Evolutionary conservation across 2,797 vertebrate genomes (phyloP).

Genomic region (Poliocrania exsul): DNA sequence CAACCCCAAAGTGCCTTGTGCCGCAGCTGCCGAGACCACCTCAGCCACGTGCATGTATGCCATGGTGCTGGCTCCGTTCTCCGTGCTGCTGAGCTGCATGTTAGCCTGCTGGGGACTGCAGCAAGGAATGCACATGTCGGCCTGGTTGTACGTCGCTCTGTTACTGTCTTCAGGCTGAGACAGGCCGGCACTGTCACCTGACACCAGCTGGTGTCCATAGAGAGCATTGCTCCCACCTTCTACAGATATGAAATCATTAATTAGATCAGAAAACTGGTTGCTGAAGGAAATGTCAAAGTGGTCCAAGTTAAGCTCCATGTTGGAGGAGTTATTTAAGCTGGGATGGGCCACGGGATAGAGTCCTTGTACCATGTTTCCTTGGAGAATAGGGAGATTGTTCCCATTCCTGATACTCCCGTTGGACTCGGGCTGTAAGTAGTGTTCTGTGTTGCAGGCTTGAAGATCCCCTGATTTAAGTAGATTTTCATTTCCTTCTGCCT

Average conservation of each 20-base stretch:
- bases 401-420: constrained; percentile 76
- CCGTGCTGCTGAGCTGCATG: constrained; percentile 79
- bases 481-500: constrained; percentile 81
- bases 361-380: constrained; percentile 92
- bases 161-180: constrained; percentile 87
- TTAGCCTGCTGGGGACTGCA: constrained; percentile 91
- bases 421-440: constrained; percentile 89
- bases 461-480: constrained; percentile 92
- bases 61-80: constrained; percentile 85
- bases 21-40: constrained; percentile 92
- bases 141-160: constrained; percentile 86
- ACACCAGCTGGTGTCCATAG: constrained; percentile 94
- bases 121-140: constrained; percentile 94
- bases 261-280: constrained; percentile 99
- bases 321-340: constrained; percentile 81
- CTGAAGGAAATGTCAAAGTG: constrained; percentile 99
- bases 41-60: constrained; percentile 98
- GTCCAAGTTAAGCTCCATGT: constrained; percentile 98
- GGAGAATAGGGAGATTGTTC: constrained; percentile 88
- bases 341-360: constrained; percentile 93
- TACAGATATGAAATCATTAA: constrained; percentile 98
- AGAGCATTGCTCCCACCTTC: constrained; percentile 88
- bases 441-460: constrained; percentile 89
- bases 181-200: constrained; percentile 72
- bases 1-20: constrained; percentile 92